phyloP scores from a whole-genome alignment of 64 coral and sea anemone genomes.

The Actinia tenebrosa region DNA sequence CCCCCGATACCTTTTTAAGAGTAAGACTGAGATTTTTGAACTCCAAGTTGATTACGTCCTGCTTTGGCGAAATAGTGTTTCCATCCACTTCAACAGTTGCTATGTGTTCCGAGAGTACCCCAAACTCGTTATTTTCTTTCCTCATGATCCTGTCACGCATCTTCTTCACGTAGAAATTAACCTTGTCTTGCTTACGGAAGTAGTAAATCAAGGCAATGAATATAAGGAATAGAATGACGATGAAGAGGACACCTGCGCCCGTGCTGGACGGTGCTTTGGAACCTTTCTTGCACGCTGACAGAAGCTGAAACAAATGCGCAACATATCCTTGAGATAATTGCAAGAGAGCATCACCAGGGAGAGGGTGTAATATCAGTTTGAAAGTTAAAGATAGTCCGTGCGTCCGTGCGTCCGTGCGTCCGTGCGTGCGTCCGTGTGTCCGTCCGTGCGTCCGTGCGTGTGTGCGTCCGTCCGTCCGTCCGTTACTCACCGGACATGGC shows the following conservation, averaged over 20 bases:
- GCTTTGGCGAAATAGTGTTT: background rate
- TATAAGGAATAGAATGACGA: conserved; percentile 16
- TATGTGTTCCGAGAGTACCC: background rate
- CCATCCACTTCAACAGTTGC: background rate
- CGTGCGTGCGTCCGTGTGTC: too few relatives aligned
- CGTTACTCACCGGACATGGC: conserved; percentile 24
- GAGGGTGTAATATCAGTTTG: too few relatives aligned
- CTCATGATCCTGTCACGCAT: background rate
- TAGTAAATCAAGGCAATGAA: conserved; percentile 16
- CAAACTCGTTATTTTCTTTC: background rate
- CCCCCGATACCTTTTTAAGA: conserved; percentile 20
- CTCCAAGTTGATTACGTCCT: conserved; percentile 9
- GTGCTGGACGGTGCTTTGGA: conserved; percentile 24
- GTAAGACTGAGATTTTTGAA: conserved; percentile 27
- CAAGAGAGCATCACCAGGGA: too few relatives aligned
- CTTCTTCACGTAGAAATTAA: background rate
- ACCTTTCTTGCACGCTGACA: conserved; percentile 27
- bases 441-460: too few relatives aligned
- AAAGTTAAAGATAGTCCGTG: too few relatives aligned
- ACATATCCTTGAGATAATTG: too few relatives aligned
- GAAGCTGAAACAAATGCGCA: conserved; percentile 11
- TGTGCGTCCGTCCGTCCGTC: too few relatives aligned
- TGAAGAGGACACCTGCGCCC: conserved; percentile 25
- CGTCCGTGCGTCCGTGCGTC: too few relatives aligned
- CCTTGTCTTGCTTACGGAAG: conserved; percentile 3